Conservation (phyloP, 1,140 invertebrate genomes). For the Pectinophora gossypiella region DNA sequence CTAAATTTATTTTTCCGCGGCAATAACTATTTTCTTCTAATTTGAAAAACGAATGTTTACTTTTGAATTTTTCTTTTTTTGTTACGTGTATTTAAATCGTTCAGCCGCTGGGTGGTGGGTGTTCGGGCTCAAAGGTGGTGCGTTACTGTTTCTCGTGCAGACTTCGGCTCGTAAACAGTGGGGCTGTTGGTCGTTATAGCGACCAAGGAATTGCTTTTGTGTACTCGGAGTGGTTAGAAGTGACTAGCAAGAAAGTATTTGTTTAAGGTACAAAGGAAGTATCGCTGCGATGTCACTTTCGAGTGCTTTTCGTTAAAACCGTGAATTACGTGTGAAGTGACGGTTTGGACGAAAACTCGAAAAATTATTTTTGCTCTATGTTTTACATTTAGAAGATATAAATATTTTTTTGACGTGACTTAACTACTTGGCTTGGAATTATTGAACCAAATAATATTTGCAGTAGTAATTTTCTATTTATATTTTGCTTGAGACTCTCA, state of each 20-base stretch:
- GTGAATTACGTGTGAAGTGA: not conserved
- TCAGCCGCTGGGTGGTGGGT: constrained; percentile 23
- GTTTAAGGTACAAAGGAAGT: not conserved
- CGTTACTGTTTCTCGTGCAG: constrained; percentile 71
- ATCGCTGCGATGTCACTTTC: not conserved
- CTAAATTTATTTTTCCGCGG: not conserved
- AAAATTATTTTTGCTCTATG: no score
- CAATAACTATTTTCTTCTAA: no score
- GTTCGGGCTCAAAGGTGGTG: constrained; percentile 62
- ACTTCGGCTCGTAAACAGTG: constrained; percentile 69
- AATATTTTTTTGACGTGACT: no score
- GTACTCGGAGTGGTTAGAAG: constrained; percentile 41
- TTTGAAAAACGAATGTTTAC: not conserved
- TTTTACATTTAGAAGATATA: no score
- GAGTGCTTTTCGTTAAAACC: not conserved
- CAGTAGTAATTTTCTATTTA: no score
- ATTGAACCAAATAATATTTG: no score
- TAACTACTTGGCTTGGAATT: no score
- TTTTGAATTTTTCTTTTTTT: constrained; percentile 11
- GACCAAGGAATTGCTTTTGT: constrained; percentile 70
- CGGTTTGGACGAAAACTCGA: no score
- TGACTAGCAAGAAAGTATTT: constrained; percentile 17
- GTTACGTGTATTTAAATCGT: constrained; percentile 6
- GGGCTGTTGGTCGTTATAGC: constrained; percentile 72
- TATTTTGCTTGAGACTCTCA: no score